Percentiles rank a stretch among this genome's conserved stretches.
These are phyloP conservation scores for Pyrrhosoma nymphula DNA, from an alignment of 2,888 invertebrate species.

Conservation along the genomic window DNA sequence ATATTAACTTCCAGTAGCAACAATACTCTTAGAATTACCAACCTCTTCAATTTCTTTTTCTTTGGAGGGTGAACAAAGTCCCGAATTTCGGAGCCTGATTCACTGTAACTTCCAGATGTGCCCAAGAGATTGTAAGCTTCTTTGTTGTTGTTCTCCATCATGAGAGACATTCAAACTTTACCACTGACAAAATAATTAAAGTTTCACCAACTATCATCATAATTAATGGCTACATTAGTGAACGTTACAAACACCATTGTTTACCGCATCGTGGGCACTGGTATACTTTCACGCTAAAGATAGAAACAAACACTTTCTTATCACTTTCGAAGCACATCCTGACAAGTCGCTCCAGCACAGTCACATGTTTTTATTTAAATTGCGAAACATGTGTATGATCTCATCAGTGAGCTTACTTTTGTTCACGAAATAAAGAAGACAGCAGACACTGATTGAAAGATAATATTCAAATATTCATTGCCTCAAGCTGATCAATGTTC, in stretches of 20 bases:
- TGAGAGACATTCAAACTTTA: constrained; percentile 67
- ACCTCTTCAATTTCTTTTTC: constrained; percentile 76
- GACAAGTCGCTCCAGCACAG: not conserved
- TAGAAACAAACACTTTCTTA: not conserved
- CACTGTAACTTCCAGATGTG: constrained; percentile 79
- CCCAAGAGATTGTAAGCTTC: constrained; percentile 84
- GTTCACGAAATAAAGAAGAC: no score
- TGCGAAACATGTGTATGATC: not conserved
- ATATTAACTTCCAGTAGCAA: not conserved
- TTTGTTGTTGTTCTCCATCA: constrained; percentile 79
- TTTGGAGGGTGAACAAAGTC: constrained; percentile 65
- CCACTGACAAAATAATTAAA: constrained; percentile 31
- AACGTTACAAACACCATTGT: not conserved
- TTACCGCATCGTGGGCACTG: not conserved
- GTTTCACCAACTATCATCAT: not conserved
- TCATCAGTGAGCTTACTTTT: no score
- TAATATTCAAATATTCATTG: no score
- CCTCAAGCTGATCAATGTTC: no score
- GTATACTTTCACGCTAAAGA: not conserved
- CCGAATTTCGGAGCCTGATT: constrained; percentile 81
- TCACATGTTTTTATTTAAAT: not conserved
- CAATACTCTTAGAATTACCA: constrained; percentile 70
- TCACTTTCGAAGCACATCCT: constrained; percentile 64
- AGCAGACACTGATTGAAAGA: no score
- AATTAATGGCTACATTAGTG: not conserved